These are phyloP conservation scores for Scaptomyza graminum DNA, from an alignment of 1,140 invertebrate species.

Conservation along the genomic window DNA sequence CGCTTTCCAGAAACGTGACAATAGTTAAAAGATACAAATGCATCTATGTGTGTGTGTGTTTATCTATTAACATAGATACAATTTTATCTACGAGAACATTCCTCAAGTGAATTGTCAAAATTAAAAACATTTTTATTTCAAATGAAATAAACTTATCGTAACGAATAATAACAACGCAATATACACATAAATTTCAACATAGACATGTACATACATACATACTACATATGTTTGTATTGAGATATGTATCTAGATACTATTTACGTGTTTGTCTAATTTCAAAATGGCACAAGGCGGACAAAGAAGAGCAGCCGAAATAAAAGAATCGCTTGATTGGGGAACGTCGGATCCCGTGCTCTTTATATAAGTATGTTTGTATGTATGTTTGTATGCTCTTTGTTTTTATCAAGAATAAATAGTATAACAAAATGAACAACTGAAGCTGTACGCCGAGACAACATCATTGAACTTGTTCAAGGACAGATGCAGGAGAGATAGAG, in stretches of 20 bases:
- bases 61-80: not conserved
- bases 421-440: constrained; percentile 41
- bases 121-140: constrained; percentile 13
- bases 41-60: constrained; percentile 8
- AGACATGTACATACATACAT: not conserved
- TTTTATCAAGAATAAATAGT: constrained; percentile 51
- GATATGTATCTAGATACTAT: constrained; percentile 12
- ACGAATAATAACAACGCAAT: not conserved
- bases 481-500: constrained; percentile 30
- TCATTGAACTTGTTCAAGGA: constrained; percentile 77
- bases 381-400: constrained; percentile 1
- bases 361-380: not conserved
- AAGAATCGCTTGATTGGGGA: constrained; percentile 19
- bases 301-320: constrained; percentile 7
- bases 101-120: constrained; percentile 7
- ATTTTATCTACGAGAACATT: not conserved
- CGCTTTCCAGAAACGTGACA: constrained; percentile 74
- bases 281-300: constrained; percentile 45
- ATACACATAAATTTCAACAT: constrained; percentile 3
- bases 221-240: constrained; percentile 7
- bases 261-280: constrained; percentile 2
- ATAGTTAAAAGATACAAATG: constrained; percentile 27
- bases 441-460: constrained; percentile 27
- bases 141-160: not conserved
- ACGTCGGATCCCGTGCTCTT: not conserved